A percentile compares a stretch with the other conserved stretches of the same genome.
These are phyloP conservation scores for Drosophila lini DNA, from an alignment of 1,140 invertebrate genomes.

Conservation along the genomic window DNA sequence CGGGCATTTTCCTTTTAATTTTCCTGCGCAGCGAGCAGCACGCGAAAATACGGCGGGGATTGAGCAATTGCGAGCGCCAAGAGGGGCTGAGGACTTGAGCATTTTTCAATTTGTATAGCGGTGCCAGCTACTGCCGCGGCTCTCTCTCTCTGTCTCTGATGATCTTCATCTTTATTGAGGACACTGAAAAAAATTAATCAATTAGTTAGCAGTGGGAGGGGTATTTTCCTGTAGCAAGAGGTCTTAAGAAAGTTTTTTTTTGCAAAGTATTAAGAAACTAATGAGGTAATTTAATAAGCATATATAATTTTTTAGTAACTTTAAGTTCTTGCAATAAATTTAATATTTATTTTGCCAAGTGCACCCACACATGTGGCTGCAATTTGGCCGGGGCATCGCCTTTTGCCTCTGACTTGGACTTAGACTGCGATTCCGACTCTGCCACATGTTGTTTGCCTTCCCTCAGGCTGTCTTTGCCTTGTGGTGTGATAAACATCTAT, in stretches of 20 bases:
- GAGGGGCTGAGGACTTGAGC: constrained; percentile 72
- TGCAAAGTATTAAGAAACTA: too few relatives aligned
- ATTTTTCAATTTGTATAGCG: constrained; percentile 80
- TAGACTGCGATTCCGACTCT: constrained; percentile 50
- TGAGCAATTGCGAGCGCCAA: constrained; percentile 79
- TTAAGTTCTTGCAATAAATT: background rate
- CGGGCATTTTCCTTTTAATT: constrained; percentile 16
- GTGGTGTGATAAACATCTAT: constrained; percentile 73
- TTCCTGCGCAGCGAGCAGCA: constrained; percentile 46
- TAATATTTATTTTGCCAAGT: background rate
- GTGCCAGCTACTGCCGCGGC: constrained; percentile 30
- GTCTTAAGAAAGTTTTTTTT: too few relatives aligned
- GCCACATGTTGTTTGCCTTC: constrained; percentile 57
- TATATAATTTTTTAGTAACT: background rate
- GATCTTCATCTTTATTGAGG: constrained; percentile 55
- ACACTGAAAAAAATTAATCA: constrained; percentile 6
- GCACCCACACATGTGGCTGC: constrained; percentile 76
- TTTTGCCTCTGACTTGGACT: constrained; percentile 27
- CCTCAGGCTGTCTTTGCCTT: constrained; percentile 25
- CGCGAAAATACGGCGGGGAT: constrained; percentile 70
- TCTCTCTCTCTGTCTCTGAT: constrained; percentile 30
- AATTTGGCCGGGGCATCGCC: constrained; percentile 67
- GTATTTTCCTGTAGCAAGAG: too few relatives aligned
- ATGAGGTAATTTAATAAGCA: too few relatives aligned
- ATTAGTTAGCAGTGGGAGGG: too few relatives aligned